These are phyloP conservation scores for Andinoacara biseriatus DNA, from an alignment of 2,113 vertebrate genomes.

Conservation along the genomic window DNA sequence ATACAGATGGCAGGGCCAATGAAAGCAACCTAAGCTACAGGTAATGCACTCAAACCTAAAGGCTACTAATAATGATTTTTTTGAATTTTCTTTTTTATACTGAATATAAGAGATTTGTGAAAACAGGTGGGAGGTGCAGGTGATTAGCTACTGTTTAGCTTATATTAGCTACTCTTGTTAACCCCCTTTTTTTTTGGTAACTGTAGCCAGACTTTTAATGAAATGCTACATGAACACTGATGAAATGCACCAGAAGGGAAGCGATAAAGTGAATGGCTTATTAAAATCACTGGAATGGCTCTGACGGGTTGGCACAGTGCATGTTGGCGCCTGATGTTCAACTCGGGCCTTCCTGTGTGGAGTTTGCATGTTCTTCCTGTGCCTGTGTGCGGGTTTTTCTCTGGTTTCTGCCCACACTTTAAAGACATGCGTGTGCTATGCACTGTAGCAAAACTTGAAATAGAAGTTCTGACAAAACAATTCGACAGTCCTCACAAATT, in stretches of 20 bases:
- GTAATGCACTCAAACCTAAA: conserved; percentile 40
- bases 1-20: conserved; percentile 9
- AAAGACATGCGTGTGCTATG: background rate
- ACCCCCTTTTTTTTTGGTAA: conserved; percentile 14
- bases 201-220: conserved; percentile 31
- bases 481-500: background rate
- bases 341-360: background rate
- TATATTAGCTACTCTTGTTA: conserved; percentile 43
- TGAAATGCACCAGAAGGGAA: conserved; percentile 17
- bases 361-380: background rate
- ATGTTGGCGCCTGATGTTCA: background rate
- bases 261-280: conserved; percentile 25
- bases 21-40: conserved; percentile 37
- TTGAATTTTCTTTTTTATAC: background rate
- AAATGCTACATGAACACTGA: conserved; percentile 63
- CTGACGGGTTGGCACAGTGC: background rate
- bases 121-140: conserved; percentile 4
- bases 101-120: background rate
- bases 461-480: background rate
- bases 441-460: background rate
- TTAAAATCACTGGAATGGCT: conserved; percentile 17
- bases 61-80: conserved; percentile 41
- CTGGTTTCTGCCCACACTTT: background rate
- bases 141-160: conserved; percentile 54
- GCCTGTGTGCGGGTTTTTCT: background rate